Evolutionary conservation across 1,140 invertebrate genomes (phyloP), one percentile per base, ranked within the genome.

Genomic region (Pseudomyrmex cubaensis): DNA sequence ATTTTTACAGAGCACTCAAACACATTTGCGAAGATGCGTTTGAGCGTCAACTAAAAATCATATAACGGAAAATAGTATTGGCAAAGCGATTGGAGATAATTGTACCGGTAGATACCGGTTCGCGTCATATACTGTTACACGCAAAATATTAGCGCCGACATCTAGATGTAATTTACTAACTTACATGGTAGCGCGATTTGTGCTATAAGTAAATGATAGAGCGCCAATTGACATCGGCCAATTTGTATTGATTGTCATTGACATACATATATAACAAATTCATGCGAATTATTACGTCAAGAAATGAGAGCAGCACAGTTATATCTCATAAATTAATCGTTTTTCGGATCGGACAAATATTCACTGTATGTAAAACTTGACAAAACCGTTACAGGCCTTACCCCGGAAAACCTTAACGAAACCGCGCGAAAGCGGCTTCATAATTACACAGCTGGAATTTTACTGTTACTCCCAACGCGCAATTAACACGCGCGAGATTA

Each of bases 131-230:
- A 54, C 20, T 20, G 13, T 78, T 78, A 59, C 20, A 17, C 15
- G 20, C 44, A 1, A 25, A 72, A 20, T 35, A 25, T 69, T 69
- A 69, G 52, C 35, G 12, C 8, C 17, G 62, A 76, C 62, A 52
- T 20, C 46, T 8, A 52, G 25, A 44, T 77, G 44, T 61, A 50
- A 70, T 80, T 48, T 59, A 70, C 54, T 20, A 48, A 10, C 54
- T 50, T 20, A 8, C 22, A 57, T 15, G 9, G 22, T 77, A 35
- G 22, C 20, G 46, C 76, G 64, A 78, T 70, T 70, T 70, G 59
- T 70, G 66, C 35, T 44, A 70, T 54, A 13, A 70, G 44, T 80
- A 70, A 70, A 70, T 80, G 76, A 70, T 80, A 70, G 20, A 78
- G 15, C 52, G 25, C 8, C 54, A 59, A 7, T 13, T 44, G 52